A percentile compares a stretch with the other conserved stretches of the same genome.
Conservation (phyloP, 2,888 invertebrate genomes). For the Liodrosophila aerea region DNA sequence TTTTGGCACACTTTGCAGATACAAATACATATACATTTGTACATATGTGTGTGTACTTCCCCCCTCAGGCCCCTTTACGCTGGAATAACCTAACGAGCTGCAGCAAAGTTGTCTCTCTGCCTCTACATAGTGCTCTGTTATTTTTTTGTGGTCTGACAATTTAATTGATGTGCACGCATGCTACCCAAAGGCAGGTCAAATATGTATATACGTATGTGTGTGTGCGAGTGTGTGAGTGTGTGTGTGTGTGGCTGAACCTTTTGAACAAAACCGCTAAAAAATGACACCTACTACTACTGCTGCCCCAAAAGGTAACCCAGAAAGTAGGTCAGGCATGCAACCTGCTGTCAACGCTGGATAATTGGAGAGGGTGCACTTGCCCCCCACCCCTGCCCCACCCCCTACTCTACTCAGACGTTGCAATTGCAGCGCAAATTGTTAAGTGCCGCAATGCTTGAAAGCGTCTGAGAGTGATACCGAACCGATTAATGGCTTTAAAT, state of each 20-base stretch:
- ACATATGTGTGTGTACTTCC: background rate
- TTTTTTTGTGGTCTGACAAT: conserved; percentile 59
- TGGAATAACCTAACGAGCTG: conserved; percentile 54
- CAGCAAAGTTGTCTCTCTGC: conserved; percentile 40
- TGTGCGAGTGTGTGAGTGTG: background rate
- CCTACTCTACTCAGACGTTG: conserved; percentile 11
- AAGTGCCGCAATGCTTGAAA: background rate
- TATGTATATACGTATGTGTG: background rate
- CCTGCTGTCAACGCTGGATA: conserved; percentile 69
- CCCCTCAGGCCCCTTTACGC: background rate
- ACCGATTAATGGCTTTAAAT: conserved; percentile 66
- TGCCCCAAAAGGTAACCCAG: conserved; percentile 43
- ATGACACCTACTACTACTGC: conserved; percentile 57
- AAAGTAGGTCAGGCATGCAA: conserved; percentile 74
- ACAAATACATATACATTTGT: background rate
- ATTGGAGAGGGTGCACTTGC: conserved; percentile 44
- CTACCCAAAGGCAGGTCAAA: conserved; percentile 20
- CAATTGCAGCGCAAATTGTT: conserved; percentile 39
- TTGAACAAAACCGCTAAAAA: conserved; percentile 70
- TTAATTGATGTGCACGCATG: conserved; percentile 70
- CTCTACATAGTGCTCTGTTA: conserved; percentile 4
- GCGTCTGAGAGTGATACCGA: conserved; percentile 2
- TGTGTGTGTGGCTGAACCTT: conserved; percentile 38
- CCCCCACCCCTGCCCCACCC: background rate
- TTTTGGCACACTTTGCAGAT: conserved; percentile 47